Evolutionary conservation across 2,888 invertebrate species (phyloP).

Genomic region (Herminia tarsipennalis): DNA sequence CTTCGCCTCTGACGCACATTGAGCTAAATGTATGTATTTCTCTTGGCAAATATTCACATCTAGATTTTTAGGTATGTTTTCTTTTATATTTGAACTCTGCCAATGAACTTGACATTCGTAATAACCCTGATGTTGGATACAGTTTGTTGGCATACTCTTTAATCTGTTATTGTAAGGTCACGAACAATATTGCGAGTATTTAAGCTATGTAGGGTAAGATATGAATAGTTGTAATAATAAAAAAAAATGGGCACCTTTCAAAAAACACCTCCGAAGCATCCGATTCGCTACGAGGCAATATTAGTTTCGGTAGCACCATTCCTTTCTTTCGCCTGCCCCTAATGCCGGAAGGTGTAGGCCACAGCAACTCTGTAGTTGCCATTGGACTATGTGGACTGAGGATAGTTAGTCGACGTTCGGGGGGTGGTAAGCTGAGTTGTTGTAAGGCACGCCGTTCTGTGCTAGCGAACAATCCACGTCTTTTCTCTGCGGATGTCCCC

Average conservation of each 20-base stretch:
- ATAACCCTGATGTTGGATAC: conserved; percentile 5
- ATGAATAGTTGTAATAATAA: conserved; percentile 19
- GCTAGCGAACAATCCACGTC: conserved; percentile 89
- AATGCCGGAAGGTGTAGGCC: conserved; percentile 85
- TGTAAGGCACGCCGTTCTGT: conserved; percentile 87
- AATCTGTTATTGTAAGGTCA: neutral
- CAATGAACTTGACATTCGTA: conserved; percentile 21
- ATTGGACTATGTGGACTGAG: conserved; percentile 92
- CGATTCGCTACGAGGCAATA: conserved; percentile 91
- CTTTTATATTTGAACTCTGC: conserved; percentile 25
- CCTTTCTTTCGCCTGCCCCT: conserved; percentile 89
- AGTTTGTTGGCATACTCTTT: neutral
- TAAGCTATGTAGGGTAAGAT: neutral
- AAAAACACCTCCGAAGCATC: conserved; percentile 89
- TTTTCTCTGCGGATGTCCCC: conserved; percentile 87
- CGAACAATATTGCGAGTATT: too few relatives aligned
- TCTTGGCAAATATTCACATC: conserved; percentile 42
- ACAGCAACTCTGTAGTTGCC: conserved; percentile 88
- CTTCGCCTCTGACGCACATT: conserved; percentile 48
- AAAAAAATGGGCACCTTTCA: conserved; percentile 80
- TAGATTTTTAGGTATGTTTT: conserved; percentile 22
- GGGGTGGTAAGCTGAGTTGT: conserved; percentile 89
- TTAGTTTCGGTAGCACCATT: conserved; percentile 90
- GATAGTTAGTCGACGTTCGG: conserved; percentile 89
- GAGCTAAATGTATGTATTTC: conserved; percentile 35